Evolutionary conservation across 2,888 invertebrate genomes (phyloP), one percentile per base, ranked within the genome.

Genomic region (Tribolium freemani): DNA sequence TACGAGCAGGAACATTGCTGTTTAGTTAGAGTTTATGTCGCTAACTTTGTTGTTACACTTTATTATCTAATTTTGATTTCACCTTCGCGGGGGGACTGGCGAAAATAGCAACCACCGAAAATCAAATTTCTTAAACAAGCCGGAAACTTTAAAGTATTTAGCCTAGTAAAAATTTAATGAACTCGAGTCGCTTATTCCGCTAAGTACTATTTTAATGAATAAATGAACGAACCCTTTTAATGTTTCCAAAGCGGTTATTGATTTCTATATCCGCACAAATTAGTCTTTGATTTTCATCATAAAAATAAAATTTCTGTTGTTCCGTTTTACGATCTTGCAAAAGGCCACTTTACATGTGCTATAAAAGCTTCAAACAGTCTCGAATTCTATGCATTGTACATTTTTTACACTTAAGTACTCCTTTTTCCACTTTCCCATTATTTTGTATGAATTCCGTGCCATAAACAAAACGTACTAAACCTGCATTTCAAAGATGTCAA

Each of bases 11-110:
- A 70, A 56, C 63, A 31, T 8, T 50, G 16, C 21, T 30, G 13
- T 50, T 26, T 58, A 21, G 20, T 46, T 58, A 51, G 13, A 58
- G 57, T 31, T 71, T 21, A 48, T 44, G 58, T 51, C 21, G n/a
- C 38, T 51, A 66, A 66, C 71, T 71, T 71, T 64, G 57, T 70
- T 50, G 64, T 20, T 30, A 46, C 21, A 31, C 44, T 71, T 64
- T 70, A 70, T 57, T 71, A 71, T 66, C 58, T 71, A 67, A 57
- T 71, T 71, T 60, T 31, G 21, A 58, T 58, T 50, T 26, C 16
- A 45, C 54, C 51, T 46, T 60, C 38, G 31, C 48, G 44, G 20
- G 16, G 16, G 16, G 16, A n/a, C n/a, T 2, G 16, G 16, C 44
- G 26, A 45, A 61, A 48, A 48, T 48, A 26, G 30, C 26, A 58